These are phyloP conservation scores for Procambarus virginalis DNA, from an alignment of 1,140 invertebrate genomes.

Conservation along the genomic window DNA sequence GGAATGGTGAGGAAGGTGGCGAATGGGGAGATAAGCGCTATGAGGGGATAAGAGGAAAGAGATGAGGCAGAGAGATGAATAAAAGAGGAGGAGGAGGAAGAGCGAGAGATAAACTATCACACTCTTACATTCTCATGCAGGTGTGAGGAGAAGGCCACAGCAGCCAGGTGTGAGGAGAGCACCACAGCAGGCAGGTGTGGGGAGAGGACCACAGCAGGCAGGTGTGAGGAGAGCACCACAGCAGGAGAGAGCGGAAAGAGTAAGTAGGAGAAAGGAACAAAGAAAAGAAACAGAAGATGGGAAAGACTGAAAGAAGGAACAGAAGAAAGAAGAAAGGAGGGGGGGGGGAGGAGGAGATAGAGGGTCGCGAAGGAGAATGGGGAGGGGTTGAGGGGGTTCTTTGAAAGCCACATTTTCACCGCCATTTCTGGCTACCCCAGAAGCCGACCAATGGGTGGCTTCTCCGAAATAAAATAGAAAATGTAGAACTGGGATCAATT, in stretches of 20 bases:
- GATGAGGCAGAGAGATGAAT: too few species aligned
- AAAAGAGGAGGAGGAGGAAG: too few species aligned
- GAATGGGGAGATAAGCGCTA: too few species aligned
- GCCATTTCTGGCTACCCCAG: not conserved
- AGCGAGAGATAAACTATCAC: too few species aligned
- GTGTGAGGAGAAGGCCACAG: too few species aligned
- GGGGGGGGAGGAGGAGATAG: not conserved
- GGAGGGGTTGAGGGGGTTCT: not conserved
- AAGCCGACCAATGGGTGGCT: not conserved
- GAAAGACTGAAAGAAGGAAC: not conserved
- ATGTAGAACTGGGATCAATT: not conserved
- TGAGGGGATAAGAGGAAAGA: too few species aligned
- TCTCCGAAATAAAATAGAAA: not conserved
- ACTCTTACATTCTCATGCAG: too few species aligned
- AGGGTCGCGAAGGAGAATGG: not conserved
- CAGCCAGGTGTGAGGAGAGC: too few species aligned
- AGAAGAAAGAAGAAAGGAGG: not conserved
- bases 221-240: not conserved
- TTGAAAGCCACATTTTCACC: not conserved
- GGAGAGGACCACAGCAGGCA: too few species aligned
- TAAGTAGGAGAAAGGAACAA: not conserved
- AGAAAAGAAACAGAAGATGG: not conserved
- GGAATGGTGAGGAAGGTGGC: too few species aligned
- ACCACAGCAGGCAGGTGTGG: too few species aligned
- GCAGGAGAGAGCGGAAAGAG: not conserved